Conservation (phyloP, 2,888 invertebrate species). For the Pharmacophagus antenor region DNA sequence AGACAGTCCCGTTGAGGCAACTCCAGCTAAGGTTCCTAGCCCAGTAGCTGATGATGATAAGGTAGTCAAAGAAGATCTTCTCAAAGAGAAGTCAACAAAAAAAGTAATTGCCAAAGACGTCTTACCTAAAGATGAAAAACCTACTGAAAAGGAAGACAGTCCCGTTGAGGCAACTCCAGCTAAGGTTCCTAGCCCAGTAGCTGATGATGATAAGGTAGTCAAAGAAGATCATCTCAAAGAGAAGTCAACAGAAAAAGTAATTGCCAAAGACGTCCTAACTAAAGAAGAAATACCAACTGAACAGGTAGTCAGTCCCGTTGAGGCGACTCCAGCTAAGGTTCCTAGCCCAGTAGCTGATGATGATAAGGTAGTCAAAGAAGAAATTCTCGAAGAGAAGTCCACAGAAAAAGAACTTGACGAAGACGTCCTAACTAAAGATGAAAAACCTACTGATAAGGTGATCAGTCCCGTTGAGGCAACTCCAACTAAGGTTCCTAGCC, state of each 20-base stretch:
- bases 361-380: conserved; percentile 8
- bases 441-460: conserved; percentile 7
- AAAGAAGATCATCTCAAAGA: neutral
- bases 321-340: neutral
- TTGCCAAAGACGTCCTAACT: conserved; percentile 32
- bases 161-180: neutral
- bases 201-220: neutral
- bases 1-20: neutral
- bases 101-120: neutral
- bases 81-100: neutral
- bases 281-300: conserved; percentile 34
- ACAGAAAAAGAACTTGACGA: neutral
- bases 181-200: conserved; percentile 1
- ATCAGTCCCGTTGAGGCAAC: conserved; percentile 9
- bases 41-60: neutral
- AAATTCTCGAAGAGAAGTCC: neutral
- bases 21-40: neutral
- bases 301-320: conserved; percentile 33
- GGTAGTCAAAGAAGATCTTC: neutral
- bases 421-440: neutral
- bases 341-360: neutral
- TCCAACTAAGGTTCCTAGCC: conserved; percentile 32
- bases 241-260: conserved; percentile 11
- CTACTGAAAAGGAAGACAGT: neutral
- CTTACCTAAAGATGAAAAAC: neutral